phyloP scores from a whole-genome alignment of 2,888 invertebrate genomes.

The Pollenia angustigena region DNA sequence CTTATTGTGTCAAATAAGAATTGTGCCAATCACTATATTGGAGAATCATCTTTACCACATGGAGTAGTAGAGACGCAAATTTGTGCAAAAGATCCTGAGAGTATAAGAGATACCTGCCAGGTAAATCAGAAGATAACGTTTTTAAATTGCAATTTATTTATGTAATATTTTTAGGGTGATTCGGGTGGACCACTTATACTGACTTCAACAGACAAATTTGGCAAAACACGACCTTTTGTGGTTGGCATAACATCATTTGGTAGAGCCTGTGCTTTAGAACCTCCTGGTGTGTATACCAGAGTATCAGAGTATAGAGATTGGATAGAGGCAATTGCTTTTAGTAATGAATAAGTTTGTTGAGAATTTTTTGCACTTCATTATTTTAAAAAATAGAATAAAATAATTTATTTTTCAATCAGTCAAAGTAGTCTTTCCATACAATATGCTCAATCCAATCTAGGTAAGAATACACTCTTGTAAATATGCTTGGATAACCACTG shows the following conservation, averaged over 20 bases:
- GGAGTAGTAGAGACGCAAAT: constrained; percentile 78
- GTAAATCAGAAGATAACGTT: constrained; percentile 38
- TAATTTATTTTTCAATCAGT: not conserved
- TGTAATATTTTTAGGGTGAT: constrained; percentile 58
- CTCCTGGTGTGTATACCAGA: constrained; percentile 77
- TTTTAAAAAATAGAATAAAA: not conserved
- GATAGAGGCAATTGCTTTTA: constrained; percentile 76
- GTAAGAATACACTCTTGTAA: constrained; percentile 80
- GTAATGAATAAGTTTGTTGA: not conserved
- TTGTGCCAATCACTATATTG: constrained; percentile 49
- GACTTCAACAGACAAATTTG: constrained; percentile 41
- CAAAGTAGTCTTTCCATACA: constrained; percentile 76
- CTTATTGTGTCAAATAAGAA: constrained; percentile 53
- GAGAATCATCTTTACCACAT: constrained; percentile 23
- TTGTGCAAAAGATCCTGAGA: constrained; percentile 79
- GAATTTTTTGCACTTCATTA: constrained; percentile 32
- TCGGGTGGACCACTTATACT: constrained; percentile 69
- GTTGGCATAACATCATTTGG: constrained; percentile 78
- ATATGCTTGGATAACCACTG: constrained; percentile 81
- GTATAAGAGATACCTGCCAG: constrained; percentile 78
- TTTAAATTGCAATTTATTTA: not conserved
- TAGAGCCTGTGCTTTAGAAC: constrained; percentile 74
- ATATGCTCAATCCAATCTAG: constrained; percentile 82
- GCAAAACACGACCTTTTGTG: constrained; percentile 63
- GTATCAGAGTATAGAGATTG: constrained; percentile 76